Base-by-base conservation (phyloP, 1,140 invertebrate species). In the Meteorus sp. region DNA sequence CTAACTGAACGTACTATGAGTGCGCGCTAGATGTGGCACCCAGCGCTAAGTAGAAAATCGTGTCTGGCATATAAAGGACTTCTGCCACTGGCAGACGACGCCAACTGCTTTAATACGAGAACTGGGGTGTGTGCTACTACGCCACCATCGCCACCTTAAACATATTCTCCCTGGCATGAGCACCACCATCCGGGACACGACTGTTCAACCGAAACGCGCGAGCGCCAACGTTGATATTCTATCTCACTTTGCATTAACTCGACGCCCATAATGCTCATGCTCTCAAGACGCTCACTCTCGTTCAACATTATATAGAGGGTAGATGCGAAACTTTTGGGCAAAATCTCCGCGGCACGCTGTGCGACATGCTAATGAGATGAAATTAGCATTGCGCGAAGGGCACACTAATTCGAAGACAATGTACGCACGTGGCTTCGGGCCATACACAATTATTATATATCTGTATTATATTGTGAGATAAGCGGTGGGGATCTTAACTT, bases 1-100 rank as follows among this genome's bases (percentile, higher is more conserved):
- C 43, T n/a, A n/a, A n/a, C n/a, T n/a, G n/a, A n/a, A n/a, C n/a
- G n/a, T n/a, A n/a, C n/a, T n/a, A n/a, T n/a, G n/a, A n/a, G n/a
- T n/a, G 25, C 9, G 8, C 25, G 13, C 20, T 11, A 5, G 43
- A 15, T 45, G 43, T 23, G 43, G 43, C 43, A n/a, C 25, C 43
- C 19, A 19, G 19, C 60, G 48, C 53, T 64, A 60, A 64, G 59
- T 64, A 64, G 59, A 64, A 64, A 64, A 61, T 60, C 62, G 62
- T 64, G 62, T 64, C 62, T 64, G 55, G 62, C 33, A 52, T 64
- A 64, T 55, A 55, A 64, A 64, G 43, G 25, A 23, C 8, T 45
- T 33, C 41, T 57, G 55, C 54, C 41, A 61, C n/a, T 31, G 31
- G 33, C 47, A 56, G 45, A 56, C 55, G 25, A 9, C 39, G 50